Evolutionary conservation across 2,797 vertebrate species (phyloP), one percentile per base, ranked within the genome.

Genomic region (Chelmon rostratus): DNA sequence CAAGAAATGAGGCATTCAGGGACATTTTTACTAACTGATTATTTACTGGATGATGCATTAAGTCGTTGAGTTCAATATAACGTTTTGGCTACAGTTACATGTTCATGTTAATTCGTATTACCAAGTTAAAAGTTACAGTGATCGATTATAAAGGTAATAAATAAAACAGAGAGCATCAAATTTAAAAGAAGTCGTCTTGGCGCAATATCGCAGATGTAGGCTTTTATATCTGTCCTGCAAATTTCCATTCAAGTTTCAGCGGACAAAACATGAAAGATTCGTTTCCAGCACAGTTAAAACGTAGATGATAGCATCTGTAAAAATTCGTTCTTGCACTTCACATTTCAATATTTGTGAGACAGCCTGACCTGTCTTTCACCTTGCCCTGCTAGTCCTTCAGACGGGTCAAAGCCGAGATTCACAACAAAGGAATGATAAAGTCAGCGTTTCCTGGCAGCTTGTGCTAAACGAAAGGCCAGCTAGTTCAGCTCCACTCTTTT

Each of bases 291-390:
- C 3, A 44, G 23, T 4, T 49, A 3, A 70, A 76, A 54, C 0
- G 37, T 2, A 8, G 8, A 11, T 54, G 1, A 23, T 5, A 58
- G 1, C 16, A 18, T 42, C 0, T 42, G n/a, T 2, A 21, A 40
- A 3, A 72, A 28, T 12, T 31, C 33, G 25, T 31, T 75, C 68
- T 81, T 70, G 76, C 47, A 85, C 91, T 84, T 91, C 92, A 90
- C 93, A 96, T 97, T 96, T 97, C 95, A 95, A 92, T 95, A 95
- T 96, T 94, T 94, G 74, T 97, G 92, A 98, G 98, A 98, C 98
- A 91, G 94, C 90, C 94, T 99, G 98, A 99, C 98, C 98, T 97
- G 97, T 64, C 96, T 96, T 97, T 99, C 98, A 99, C 98, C 98
- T 97, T 96, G 93, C 92, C 93, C 94, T 93, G 94, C 79, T 79